Base-by-base conservation (phyloP, 2,113 vertebrate species). In the Coptodon rendalli region DNA sequence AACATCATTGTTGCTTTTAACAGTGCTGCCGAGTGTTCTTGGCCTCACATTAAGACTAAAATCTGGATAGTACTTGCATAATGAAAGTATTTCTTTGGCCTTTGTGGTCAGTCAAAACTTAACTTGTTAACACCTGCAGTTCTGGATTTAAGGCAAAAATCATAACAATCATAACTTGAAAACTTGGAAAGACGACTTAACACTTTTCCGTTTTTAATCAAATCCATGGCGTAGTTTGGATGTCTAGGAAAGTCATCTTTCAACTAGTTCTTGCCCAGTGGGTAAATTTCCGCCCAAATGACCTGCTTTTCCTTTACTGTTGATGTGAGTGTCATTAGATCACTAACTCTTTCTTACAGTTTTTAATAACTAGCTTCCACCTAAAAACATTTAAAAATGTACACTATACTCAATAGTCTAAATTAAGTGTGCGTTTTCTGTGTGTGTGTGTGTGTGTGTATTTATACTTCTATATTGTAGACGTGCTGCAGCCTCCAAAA, bases 201-300 rank as follows among this genome's bases (percentile, higher is more conserved):
- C n/a, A 14, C 36, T 24, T 43, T 71, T 71, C 66, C 1, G 7
- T 43, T 71, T 43, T 45, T 45, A 73, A 43, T 16, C 13, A 73
- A 24, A 27, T 16, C 38, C 40, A 66, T 36, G 10, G 40, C 1
- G 3, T 24, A 24, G 66, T 71, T 43, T 71, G 38, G 38, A 27
- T 71, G 7, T 71, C 13, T 9, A 9, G 5, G 12, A 24, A 71
- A 43, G n/a, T 24, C 5, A 43, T 43, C 38, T 24, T 68, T 22
- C 19, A 38, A 40, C 34, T 66, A 68, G 19, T 43, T 71, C 38
- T 71, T 43, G n/a, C 38, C 22, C n/a, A 43, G 38, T 71, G 66
- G 66, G 12, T 71, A 43, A 24, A 43, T 27, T 27, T 2, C 66
- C 1, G 0, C 36, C 38, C 24, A 24, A 43, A 22, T 68, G 7